Evolutionary conservation across 2,113 vertebrate species (phyloP), one percentile per base, ranked within the genome.

Genomic region (Cyprinodon tularosa): DNA sequence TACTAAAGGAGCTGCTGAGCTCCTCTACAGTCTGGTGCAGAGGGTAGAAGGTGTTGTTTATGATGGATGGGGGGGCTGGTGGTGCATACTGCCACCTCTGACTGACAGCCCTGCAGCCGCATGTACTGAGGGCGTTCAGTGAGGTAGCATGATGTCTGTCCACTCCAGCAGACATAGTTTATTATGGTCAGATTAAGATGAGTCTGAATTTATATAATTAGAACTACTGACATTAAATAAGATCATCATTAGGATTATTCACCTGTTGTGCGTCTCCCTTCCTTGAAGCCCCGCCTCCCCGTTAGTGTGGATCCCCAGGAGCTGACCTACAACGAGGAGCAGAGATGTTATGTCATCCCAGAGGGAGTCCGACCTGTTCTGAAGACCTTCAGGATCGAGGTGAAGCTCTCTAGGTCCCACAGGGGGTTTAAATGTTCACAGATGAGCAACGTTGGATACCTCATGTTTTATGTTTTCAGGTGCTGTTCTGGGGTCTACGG

Each of bases 401-500:
- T 93, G 11, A 59, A 11, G 13, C 47, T 40, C 36, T 12, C 40
- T 60, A 40, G 40, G 44, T 7, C 11, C 60, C 13, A 13, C 3
- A 14, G 11, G 7, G 2, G 42, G 44, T 60, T 45, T 17, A 39
- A 8, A 37, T 36, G 42, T 38, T 10, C 4, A 36, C 9, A 39
- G 59, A 9, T 29, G 36, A n/a, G 73, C 65, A 60, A 38, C 14
- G 10, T 53, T 20, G 69, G 4, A 37, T 7, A 73, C 22, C 62
- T 36, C 61, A 0, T 53, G 2, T 64, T 6, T 14, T 77, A 20
- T 65, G 1, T 66, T 1, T 72, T 63, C 82, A 99, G 97, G 95
- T 97, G 81, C 91, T 99, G 65, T 97, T 98, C 92, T 98, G 97
- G 97, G 98, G 97, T 50, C 88, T 99, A 29, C 89, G 97, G 40